Evolutionary conservation across 1,140 invertebrate genomes (phyloP).

Genomic region (Pseudomyrmex pallidus): DNA sequence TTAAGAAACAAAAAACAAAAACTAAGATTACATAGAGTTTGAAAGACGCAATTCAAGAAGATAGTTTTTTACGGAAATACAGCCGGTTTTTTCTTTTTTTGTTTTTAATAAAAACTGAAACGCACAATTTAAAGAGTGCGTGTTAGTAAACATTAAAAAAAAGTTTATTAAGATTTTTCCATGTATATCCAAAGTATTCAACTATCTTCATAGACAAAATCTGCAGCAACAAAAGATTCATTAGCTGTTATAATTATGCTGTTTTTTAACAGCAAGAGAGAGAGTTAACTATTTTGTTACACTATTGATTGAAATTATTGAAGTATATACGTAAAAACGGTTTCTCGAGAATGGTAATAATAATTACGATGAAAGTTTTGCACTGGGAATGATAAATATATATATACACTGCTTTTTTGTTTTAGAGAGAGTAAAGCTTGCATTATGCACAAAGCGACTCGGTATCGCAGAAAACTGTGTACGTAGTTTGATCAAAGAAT

Average conservation of each 20-base stretch:
- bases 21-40: not conserved
- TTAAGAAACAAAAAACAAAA: not conserved
- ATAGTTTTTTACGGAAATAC: not conserved
- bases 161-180: not conserved
- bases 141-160: not conserved
- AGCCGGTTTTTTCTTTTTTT: not conserved
- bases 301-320: not conserved
- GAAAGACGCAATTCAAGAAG: not conserved
- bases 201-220: not conserved
- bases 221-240: not conserved
- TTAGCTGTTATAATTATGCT: too few species aligned
- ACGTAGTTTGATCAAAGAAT: too few species aligned
- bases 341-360: too few species aligned
- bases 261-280: too few species aligned
- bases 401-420: not conserved
- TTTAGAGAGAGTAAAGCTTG: not conserved
- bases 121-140: not conserved
- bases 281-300: not conserved
- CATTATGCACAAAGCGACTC: constrained; percentile 18
- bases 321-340: not conserved
- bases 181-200: too few species aligned
- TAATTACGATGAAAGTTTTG: too few species aligned
- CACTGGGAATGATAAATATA: not conserved
- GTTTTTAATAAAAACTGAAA: not conserved
- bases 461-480: too few species aligned